These are phyloP conservation scores for Carettochelys insculpta DNA, from an alignment of 2,113 vertebrate genomes.

Conservation along the genomic window DNA sequence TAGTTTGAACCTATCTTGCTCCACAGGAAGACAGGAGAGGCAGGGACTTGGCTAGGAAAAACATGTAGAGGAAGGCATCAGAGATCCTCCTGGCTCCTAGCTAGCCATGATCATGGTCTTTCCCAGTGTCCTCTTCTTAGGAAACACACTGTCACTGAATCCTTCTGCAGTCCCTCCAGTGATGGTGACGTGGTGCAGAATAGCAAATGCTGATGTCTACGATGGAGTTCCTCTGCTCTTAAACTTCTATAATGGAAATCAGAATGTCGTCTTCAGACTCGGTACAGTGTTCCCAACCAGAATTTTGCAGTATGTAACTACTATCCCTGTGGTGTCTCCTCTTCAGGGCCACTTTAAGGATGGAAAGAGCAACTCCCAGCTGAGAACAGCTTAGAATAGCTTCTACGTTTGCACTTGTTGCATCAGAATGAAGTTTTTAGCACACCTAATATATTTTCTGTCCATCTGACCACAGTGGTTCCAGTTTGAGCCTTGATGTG, in stretches of 20 bases:
- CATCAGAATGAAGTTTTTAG: not conserved
- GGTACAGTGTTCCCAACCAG: not conserved
- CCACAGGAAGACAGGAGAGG: too few species aligned
- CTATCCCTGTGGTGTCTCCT: not conserved
- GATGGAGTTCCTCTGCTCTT: not conserved
- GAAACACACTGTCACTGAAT: not conserved
- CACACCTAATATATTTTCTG: not conserved
- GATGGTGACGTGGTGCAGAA: not conserved
- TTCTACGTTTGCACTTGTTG: not conserved
- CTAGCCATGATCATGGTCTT: not conserved
- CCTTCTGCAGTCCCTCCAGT: not conserved
- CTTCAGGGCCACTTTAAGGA: not conserved
- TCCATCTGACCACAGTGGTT: not conserved
- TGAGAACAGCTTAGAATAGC: not conserved
- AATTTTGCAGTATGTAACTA: not conserved
- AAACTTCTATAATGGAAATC: slow-evolving; percentile 1
- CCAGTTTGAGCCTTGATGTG: not conserved
- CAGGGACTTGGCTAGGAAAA: not conserved
- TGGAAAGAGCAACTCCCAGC: not conserved
- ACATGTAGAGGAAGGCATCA: not conserved
- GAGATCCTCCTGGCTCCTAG: not conserved
- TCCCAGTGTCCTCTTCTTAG: not conserved
- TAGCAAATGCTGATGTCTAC: not conserved
- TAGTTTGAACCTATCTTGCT: not conserved
- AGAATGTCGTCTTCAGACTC: not conserved